Evolutionary conservation across 2,113 vertebrate genomes (phyloP).

Genomic region (Propithecus coquereli): DNA sequence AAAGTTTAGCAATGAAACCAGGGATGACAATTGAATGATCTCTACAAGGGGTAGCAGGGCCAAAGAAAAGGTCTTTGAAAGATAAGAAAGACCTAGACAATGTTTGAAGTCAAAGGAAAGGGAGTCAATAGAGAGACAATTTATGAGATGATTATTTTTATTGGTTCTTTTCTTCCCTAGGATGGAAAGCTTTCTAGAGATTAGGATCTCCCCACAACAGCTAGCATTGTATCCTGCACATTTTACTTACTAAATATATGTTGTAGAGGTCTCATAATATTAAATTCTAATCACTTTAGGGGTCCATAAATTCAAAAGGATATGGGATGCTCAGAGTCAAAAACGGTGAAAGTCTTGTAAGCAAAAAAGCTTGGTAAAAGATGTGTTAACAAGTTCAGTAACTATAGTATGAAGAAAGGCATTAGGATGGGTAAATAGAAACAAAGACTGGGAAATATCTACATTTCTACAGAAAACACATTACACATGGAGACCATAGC

Average conservation of each 20-base stretch:
- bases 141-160: background rate
- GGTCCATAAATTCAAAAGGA: background rate
- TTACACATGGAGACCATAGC: accelerated
- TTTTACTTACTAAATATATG: background rate
- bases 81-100: background rate
- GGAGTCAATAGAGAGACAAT: background rate
- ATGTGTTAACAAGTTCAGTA: background rate
- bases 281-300: background rate
- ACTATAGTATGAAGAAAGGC: background rate
- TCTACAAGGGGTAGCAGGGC: background rate
- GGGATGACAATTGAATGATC: background rate
- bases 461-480: background rate
- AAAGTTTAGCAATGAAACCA: background rate
- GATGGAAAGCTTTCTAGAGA: background rate
- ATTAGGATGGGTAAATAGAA: background rate
- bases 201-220: background rate
- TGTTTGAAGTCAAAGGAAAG: background rate
- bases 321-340: background rate
- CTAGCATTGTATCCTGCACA: background rate
- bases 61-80: background rate
- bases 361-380: background rate
- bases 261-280: background rate
- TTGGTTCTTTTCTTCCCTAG: background rate
- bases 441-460: background rate
- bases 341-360: background rate